Evolutionary conservation across 2,888 invertebrate species (phyloP).

Genomic region (Eurytoma californica): DNA sequence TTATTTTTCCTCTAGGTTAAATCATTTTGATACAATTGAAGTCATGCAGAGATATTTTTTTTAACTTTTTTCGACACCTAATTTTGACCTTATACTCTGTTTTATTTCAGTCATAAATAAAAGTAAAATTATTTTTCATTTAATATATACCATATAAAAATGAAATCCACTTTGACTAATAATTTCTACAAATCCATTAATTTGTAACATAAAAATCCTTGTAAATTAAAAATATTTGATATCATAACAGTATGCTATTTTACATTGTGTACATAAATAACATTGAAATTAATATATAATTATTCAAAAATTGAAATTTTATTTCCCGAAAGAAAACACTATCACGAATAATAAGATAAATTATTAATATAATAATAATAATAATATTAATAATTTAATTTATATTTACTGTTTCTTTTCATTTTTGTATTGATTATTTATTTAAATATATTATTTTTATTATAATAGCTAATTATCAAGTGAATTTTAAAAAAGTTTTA

Average conservation of each 20-base stretch:
- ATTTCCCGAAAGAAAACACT: neutral
- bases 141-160: neutral
- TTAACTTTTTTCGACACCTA: slow-evolving; percentile 16
- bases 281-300: neutral
- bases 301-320: neutral
- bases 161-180: no score
- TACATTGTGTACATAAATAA: neutral
- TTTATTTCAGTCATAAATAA: slow-evolving; percentile 27
- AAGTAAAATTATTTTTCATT: slow-evolving; percentile 42
- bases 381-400: neutral
- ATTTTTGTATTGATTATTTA: neutral
- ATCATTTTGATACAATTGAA: slow-evolving; percentile 47
- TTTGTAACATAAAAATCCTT: no score
- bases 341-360: neutral
- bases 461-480: no score
- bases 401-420: neutral
- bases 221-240: no score
- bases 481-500: no score
- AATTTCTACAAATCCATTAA: no score
- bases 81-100: slow-evolving; percentile 4
- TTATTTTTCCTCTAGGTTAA: slow-evolving; percentile 31
- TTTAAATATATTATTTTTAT: neutral
- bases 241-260: no score
- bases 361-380: neutral
- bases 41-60: slow-evolving; percentile 37